Conservation (phyloP, 2,888 invertebrate species). For the Nebria brevicollis region DNA sequence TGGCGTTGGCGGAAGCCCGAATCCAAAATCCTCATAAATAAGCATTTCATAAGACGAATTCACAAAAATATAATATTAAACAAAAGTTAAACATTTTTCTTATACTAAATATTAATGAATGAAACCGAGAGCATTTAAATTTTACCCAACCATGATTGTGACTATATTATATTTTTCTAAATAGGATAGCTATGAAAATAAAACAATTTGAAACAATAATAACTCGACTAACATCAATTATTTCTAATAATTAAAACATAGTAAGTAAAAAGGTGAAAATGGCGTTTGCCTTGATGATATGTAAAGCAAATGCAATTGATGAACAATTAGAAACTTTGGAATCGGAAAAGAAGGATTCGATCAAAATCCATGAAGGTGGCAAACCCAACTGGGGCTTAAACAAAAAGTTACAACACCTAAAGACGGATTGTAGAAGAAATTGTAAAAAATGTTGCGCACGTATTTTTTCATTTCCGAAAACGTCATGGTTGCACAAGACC, state of each 20-base stretch:
- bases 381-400: conserved; percentile 62
- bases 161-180: too few relatives aligned
- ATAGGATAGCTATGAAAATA: not conserved
- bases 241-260: not conserved
- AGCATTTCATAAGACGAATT: too few relatives aligned
- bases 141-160: too few relatives aligned
- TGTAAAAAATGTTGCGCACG: conserved; percentile 60
- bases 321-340: conserved; percentile 65
- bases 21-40: too few relatives aligned
- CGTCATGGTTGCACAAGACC: conserved; percentile 58
- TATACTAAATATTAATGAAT: too few relatives aligned
- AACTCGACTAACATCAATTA: not conserved
- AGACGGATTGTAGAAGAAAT: conserved; percentile 61
- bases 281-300: conserved; percentile 68
- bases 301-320: conserved; percentile 67
- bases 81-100: too few relatives aligned
- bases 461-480: conserved; percentile 55
- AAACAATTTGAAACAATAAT: not conserved
- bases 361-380: conserved; percentile 62
- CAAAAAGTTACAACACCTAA: conserved; percentile 65
- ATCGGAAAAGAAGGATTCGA: conserved; percentile 69
- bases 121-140: too few relatives aligned
- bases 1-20: too few relatives aligned
- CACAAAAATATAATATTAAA: too few relatives aligned
- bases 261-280: conserved; percentile 55